Percentiles rank a stretch among this genome's conserved stretches.
Evolutionary conservation across 2,797 vertebrate species (phyloP).

Genomic region (Poeciliopsis infans): DNA sequence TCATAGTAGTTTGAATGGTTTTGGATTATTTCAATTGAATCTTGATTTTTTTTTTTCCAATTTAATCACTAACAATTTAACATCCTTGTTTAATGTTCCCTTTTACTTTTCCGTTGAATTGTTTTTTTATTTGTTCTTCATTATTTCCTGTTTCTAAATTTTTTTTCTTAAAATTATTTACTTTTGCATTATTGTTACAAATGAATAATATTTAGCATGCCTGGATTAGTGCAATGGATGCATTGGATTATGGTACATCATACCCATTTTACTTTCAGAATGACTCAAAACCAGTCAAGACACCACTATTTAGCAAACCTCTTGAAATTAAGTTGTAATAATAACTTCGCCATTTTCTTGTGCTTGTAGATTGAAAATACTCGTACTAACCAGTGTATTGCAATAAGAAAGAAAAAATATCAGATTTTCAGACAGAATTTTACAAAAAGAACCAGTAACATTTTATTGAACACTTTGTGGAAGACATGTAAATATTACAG

Average conservation of each 20-base stretch:
- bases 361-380: background rate
- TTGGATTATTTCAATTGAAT: background rate
- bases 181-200: background rate
- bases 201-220: background rate
- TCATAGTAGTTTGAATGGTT: background rate
- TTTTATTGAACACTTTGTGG: conserved; percentile 88
- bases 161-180: background rate
- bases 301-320: background rate
- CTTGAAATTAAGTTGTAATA: background rate
- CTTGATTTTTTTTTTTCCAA: background rate
- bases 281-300: background rate
- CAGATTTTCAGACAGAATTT: conserved; percentile 36
- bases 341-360: background rate
- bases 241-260: background rate
- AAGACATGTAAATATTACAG: conserved; percentile 89
- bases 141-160: background rate
- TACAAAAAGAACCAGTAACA: conserved; percentile 83
- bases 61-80: background rate
- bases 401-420: background rate
- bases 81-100: background rate
- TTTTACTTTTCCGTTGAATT: background rate
- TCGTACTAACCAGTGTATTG: background rate
- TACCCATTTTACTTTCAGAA: background rate
- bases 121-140: background rate
- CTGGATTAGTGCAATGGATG: background rate